Evolutionary conservation across 2,888 invertebrate genomes (phyloP).

Genomic region (Xanthostigma xanthostigma): DNA sequence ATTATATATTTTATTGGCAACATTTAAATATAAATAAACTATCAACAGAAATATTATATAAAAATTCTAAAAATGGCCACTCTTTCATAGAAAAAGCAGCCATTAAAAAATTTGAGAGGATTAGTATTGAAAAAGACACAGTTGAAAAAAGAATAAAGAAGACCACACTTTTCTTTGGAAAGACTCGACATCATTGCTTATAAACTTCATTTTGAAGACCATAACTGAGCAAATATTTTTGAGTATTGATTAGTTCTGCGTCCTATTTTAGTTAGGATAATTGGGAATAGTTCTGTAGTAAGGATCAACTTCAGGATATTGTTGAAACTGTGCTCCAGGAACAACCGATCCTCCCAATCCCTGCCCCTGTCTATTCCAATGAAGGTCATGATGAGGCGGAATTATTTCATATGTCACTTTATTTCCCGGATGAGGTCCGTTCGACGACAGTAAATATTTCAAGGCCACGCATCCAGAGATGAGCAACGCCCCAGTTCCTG

Average conservation of each 20-base stretch:
- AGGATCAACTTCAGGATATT: slow-evolving; percentile 6
- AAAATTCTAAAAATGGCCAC: too few species aligned
- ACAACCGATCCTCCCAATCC: not conserved
- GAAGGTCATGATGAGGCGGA: slow-evolving; percentile 18
- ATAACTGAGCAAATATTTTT: not conserved
- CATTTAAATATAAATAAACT: too few species aligned
- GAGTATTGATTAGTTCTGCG: not conserved
- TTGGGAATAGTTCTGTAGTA: slow-evolving; percentile 1
- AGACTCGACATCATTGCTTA: not conserved
- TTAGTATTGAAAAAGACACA: too few species aligned
- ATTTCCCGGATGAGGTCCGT: slow-evolving; percentile 14
- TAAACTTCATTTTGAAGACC: not conserved
- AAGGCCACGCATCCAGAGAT: slow-evolving; percentile 34
- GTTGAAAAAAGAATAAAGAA: not conserved
- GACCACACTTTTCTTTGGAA: not conserved
- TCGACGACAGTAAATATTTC: slow-evolving; percentile 22
- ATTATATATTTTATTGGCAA: too few species aligned
- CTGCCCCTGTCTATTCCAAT: slow-evolving; percentile 19
- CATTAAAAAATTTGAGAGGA: too few species aligned
- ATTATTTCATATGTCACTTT: slow-evolving; percentile 26
- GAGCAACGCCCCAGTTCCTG: slow-evolving; percentile 42
- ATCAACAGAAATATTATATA: too few species aligned
- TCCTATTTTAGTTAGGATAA: not conserved
- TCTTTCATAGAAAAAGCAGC: too few species aligned
- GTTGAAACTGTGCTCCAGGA: not conserved